Conservation (phyloP, 2,797 vertebrate species). For the Gambelia wislizenii region DNA sequence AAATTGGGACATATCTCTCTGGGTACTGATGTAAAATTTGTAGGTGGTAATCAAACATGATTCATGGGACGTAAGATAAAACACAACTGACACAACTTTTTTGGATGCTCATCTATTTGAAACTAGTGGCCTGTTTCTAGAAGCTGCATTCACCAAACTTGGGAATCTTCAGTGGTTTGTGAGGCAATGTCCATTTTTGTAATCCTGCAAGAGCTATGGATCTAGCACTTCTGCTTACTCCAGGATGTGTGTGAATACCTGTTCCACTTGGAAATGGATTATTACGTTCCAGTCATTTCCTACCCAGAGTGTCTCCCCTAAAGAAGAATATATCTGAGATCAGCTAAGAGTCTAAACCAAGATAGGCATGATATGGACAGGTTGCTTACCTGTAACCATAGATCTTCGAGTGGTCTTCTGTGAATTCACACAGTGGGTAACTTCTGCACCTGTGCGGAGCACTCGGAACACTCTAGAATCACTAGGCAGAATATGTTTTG, state of each 20-base stretch:
- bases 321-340: background rate
- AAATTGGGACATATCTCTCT: background rate
- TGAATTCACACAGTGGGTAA: too few relatives aligned
- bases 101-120: background rate
- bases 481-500: too few relatives aligned
- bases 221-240: background rate
- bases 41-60: background rate
- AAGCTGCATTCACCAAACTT: background rate
- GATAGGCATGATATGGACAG: background rate
- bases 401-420: too few relatives aligned
- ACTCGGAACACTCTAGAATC: too few relatives aligned
- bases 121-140: background rate
- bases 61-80: background rate
- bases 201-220: background rate
- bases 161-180: background rate
- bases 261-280: background rate
- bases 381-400: too few relatives aligned
- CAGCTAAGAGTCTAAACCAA: background rate
- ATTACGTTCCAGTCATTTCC: background rate
- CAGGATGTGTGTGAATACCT: too few relatives aligned
- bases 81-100: background rate
- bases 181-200: background rate
- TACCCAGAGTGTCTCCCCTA: background rate
- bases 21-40: background rate
- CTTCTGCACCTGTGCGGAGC: too few relatives aligned